Evolutionary conservation across 2,888 invertebrate genomes (phyloP), one percentile per base, ranked within the genome.

Genomic region (Caenorhabditis sinica): DNA sequence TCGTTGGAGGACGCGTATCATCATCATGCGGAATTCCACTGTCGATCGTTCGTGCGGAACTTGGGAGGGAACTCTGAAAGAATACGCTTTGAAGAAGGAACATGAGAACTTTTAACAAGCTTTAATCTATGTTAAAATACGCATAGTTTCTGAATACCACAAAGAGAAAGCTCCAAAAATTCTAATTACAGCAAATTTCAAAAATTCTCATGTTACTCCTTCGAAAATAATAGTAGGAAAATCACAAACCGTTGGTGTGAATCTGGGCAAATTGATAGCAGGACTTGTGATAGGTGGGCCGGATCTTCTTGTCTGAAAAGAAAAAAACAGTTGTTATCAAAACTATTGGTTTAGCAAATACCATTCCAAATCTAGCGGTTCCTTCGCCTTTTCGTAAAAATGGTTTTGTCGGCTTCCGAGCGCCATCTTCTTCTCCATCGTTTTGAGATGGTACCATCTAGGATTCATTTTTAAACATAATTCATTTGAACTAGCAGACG

Each of bases 11-110:
- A 13, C 83, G 75, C 0, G 83, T 83, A 20, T 77, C 83, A 49
- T 83, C 83, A 17, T 77, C 82, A 58, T 77, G 68, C 25, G 77
- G 73, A 13, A 77, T 73, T 51, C 83, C 83, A 63, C 83, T 83
- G 60, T 83, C 83, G 0, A 73, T 58, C 6, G 83, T 77, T 72
- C 83, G 71, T 0, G 82, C 76, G 20, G 76, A 76, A 2, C n/a
- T 23, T 6, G 76, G 76, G 17, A 56, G 17, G 11, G 63, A 63
- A 23, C 9, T 75, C 82, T 82, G 63, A 11, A 61, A 23, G 25
- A 28, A 25, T 28, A 25, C 3, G n/a, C n/a, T n/a, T n/a, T n/a
- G n/a, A n/a, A n/a, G n/a, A n/a, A n/a, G n/a, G n/a, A n/a, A n/a
- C n/a, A n/a, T n/a, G n/a, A n/a, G n/a, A n/a, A n/a, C n/a, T n/a